Evolutionary conservation across 2,797 vertebrate genomes (phyloP).

Genomic region (Myotis findleyi): DNA sequence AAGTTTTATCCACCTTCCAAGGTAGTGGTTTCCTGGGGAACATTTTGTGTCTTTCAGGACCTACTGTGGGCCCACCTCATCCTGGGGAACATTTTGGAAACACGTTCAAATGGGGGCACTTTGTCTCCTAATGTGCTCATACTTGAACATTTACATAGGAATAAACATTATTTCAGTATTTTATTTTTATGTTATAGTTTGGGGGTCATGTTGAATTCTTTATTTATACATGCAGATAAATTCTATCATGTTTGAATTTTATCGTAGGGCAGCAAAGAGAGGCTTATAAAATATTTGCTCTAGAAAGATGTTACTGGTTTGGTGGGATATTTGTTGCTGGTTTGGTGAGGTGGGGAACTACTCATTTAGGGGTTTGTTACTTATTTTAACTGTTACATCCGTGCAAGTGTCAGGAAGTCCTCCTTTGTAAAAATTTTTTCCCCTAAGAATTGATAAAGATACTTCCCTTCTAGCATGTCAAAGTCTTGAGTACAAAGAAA

Average conservation of each 20-base stretch:
- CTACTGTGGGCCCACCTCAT: too few relatives aligned
- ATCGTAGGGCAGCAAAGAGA: background rate
- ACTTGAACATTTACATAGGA: background rate
- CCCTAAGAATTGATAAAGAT: background rate
- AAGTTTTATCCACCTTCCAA: background rate
- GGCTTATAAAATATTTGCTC: background rate
- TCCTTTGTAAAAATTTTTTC: background rate
- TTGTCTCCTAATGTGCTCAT: background rate
- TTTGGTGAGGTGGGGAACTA: background rate
- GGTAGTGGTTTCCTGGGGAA: background rate
- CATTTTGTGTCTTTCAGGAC: background rate
- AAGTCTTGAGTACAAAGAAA: background rate
- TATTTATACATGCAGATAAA: background rate
- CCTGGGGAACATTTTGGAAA: conserved; percentile 17
- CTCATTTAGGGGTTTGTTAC: background rate
- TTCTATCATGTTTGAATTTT: conserved; percentile 25
- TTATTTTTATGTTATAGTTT: background rate
- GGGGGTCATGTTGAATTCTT: background rate
- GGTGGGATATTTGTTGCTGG: background rate
- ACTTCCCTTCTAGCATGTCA: background rate
- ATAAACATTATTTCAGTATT: background rate
- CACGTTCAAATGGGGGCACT: background rate
- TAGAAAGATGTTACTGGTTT: background rate
- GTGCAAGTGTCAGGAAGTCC: background rate
- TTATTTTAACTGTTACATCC: background rate